phyloP scores from a whole-genome alignment of 2,113 vertebrate genomes.

The Nothocercus julius region DNA sequence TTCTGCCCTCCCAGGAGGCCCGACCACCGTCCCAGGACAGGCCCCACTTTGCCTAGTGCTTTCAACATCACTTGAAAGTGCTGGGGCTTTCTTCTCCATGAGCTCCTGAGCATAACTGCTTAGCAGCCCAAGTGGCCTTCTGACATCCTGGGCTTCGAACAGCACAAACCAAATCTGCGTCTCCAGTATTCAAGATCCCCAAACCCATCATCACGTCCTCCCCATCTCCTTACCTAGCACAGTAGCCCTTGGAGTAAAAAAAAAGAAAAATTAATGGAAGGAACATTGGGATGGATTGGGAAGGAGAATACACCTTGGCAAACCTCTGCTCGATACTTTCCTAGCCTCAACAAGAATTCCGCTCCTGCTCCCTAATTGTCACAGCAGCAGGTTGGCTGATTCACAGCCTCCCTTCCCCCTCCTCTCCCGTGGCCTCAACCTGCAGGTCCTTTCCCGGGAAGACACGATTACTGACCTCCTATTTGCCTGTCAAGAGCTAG shows the following conservation, averaged over 20 bases:
- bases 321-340: neutral
- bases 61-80: neutral
- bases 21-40: neutral
- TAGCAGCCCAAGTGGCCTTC: neutral
- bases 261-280: accelerated
- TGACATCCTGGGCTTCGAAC: neutral
- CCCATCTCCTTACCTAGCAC: neutral
- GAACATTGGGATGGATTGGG: neutral
- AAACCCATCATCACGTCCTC: neutral
- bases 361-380: neutral
- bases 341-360: neutral
- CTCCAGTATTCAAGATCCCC: neutral
- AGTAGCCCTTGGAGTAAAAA: neutral
- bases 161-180: neutral
- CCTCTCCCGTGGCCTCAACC: neutral
- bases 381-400: neutral
- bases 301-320: neutral
- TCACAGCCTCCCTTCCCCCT: neutral
- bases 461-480: constrained; percentile 83
- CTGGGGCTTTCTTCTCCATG: neutral
- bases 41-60: neutral
- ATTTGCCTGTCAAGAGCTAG: constrained; percentile 82
- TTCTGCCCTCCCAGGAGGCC: neutral
- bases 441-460: constrained; percentile 79
- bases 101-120: neutral